Conservation (phyloP, 2,888 invertebrate species). For the Limnephilus lunatus region DNA sequence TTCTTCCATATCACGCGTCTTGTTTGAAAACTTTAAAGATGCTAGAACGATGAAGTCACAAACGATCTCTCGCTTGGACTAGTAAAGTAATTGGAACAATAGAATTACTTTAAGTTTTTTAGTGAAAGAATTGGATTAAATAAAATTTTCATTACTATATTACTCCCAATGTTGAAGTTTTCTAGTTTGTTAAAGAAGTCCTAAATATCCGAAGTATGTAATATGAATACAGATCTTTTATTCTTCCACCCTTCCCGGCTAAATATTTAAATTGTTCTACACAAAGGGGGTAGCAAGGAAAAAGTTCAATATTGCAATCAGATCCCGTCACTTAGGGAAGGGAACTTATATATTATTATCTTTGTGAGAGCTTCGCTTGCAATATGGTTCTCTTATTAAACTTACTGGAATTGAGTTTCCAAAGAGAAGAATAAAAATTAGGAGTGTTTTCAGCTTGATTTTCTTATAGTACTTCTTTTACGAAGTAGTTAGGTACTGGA, state of each 20-base stretch:
- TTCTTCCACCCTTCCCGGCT: neutral
- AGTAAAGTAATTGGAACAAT: neutral
- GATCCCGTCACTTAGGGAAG: constrained; percentile 27
- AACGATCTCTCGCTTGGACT: too few relatives aligned
- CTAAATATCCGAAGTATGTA: neutral
- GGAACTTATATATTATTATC: neutral
- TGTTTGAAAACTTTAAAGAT: too few relatives aligned
- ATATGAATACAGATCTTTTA: constrained; percentile 25
- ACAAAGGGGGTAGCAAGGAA: neutral
- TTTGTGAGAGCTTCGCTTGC: neutral
- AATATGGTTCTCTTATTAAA: constrained; percentile 54
- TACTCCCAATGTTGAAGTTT: neutral
- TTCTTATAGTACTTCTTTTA: constrained; percentile 11
- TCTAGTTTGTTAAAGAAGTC: neutral
- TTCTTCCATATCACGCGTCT: too few relatives aligned
- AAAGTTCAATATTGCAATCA: constrained; percentile 40
- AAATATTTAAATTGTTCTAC: constrained; percentile 24
- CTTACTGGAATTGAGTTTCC: constrained; percentile 48
- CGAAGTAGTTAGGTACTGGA: neutral
- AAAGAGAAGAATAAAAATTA: constrained; percentile 54
- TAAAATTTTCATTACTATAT: neutral
- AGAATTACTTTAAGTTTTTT: neutral
- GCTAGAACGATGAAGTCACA: too few relatives aligned
- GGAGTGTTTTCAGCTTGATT: neutral
- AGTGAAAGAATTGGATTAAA: neutral